Evolutionary conservation across 1,140 invertebrate genomes (phyloP).

Genomic region (Mycetomoellerius zeteki): DNA sequence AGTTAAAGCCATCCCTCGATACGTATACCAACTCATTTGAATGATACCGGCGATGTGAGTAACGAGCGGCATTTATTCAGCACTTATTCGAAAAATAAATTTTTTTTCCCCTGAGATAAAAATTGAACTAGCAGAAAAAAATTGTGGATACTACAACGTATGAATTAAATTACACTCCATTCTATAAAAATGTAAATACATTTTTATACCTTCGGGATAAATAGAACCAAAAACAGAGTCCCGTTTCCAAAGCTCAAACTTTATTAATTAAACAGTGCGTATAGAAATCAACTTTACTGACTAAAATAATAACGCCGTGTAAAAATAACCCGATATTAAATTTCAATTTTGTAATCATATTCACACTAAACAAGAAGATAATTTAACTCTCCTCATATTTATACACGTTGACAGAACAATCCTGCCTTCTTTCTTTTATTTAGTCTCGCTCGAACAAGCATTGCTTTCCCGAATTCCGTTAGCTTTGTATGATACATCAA

Average conservation of each 20-base stretch:
- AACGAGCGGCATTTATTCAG: neutral
- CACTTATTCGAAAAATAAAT: constrained; percentile 1
- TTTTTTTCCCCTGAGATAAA: neutral
- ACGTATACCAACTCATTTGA: neutral
- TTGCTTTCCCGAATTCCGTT: neutral
- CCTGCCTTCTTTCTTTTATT: neutral
- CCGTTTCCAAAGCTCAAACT: constrained; percentile 1
- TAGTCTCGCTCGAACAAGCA: neutral
- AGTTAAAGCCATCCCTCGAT: constrained; percentile 19
- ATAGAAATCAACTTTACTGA: constrained; percentile 13
- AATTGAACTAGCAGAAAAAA: constrained; percentile 11
- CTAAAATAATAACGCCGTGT: constrained; percentile 2
- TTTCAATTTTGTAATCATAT: neutral
- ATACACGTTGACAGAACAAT: neutral
- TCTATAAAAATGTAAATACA: neutral
- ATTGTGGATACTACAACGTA: neutral
- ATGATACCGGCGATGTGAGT: neutral
- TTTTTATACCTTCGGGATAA: constrained; percentile 11
- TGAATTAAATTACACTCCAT: constrained; percentile 13
- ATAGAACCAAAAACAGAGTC: neutral
- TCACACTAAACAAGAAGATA: constrained; percentile 14
- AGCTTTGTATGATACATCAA: neutral
- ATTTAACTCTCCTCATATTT: neutral
- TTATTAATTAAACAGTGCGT: constrained; percentile 31
- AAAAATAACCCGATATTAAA: constrained; percentile 6